Percentiles rank a stretch among this genome's conserved stretches.
phyloP scores from a whole-genome alignment of 2,113 vertebrate genomes.

The Ornithorhynchus anatinus region DNA sequence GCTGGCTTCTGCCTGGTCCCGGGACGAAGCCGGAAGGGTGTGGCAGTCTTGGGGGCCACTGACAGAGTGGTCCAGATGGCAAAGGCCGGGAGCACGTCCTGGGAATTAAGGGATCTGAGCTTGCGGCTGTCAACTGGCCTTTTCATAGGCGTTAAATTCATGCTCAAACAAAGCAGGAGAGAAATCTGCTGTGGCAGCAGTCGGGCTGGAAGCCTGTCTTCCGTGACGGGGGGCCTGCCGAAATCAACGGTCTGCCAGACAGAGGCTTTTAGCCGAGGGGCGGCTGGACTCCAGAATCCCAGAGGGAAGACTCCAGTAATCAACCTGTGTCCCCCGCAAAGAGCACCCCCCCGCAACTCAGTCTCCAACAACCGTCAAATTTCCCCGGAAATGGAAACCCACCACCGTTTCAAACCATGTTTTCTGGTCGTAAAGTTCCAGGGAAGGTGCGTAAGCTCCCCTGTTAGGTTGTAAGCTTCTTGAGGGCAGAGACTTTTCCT shows the following conservation, averaged over 20 bases:
- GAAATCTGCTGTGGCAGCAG: background rate
- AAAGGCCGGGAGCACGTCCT: background rate
- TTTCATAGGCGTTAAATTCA: background rate
- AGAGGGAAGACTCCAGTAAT: constrained; percentile 19
- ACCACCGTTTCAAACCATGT: too few relatives aligned
- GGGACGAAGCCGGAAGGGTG: background rate
- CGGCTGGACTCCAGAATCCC: background rate
- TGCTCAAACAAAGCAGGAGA: background rate
- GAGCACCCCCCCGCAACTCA: too few relatives aligned
- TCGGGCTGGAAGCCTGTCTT: background rate
- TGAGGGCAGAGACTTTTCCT: too few relatives aligned
- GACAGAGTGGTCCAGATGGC: background rate
- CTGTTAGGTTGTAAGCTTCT: too few relatives aligned
- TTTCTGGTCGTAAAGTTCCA: too few relatives aligned
- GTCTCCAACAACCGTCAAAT: too few relatives aligned
- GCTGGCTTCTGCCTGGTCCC: background rate
- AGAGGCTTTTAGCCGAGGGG: constrained; percentile 34
- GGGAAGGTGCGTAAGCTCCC: too few relatives aligned
- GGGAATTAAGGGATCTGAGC: background rate
- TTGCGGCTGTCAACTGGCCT: background rate
- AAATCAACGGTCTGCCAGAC: constrained; percentile 5
- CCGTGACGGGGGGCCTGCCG: background rate
- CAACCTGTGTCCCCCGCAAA: too few relatives aligned
- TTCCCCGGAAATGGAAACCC: too few relatives aligned
- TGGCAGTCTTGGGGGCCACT: background rate